These are phyloP conservation scores for Chymomyza costata DNA, from an alignment of 1,140 invertebrate species.

Conservation along the genomic window DNA sequence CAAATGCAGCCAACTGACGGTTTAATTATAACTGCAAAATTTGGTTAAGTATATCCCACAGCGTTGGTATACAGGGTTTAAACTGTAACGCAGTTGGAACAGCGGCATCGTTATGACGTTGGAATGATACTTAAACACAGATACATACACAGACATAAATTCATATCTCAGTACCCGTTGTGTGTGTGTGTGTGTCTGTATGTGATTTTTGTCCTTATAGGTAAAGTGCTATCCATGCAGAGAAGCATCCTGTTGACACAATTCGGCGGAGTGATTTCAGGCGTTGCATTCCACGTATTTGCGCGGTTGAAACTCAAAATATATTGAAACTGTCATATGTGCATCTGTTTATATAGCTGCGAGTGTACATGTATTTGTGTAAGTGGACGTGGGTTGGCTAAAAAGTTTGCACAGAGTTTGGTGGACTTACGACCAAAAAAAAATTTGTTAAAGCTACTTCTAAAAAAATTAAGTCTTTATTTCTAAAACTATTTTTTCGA, in stretches of 20 bases:
- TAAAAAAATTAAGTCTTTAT: too few relatives aligned
- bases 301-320: conserved; percentile 35
- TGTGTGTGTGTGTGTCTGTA: conserved; percentile 5
- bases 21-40: too few relatives aligned
- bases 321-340: conserved; percentile 48
- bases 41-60: too few relatives aligned
- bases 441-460: too few relatives aligned
- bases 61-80: too few relatives aligned
- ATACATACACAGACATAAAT: conserved; percentile 7
- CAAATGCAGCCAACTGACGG: too few relatives aligned
- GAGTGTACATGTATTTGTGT: too few relatives aligned
- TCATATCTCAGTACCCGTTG: neutral
- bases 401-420: too few relatives aligned
- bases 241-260: conserved; percentile 60
- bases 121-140: conserved; percentile 38
- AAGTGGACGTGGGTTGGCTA: too few relatives aligned
- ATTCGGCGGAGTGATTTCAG: conserved; percentile 34
- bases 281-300: conserved; percentile 57
- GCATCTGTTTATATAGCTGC: too few relatives aligned
- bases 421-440: too few relatives aligned
- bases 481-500: too few relatives aligned
- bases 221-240: conserved; percentile 25
- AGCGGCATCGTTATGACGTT: conserved; percentile 43
- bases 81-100: conserved; percentile 15
- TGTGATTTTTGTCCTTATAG: conserved; percentile 1